Percentiles rank a stretch among this genome's conserved stretches.
Evolutionary conservation across 2,797 vertebrate species (phyloP).

Genomic region (Sylvilagus floridanus): DNA sequence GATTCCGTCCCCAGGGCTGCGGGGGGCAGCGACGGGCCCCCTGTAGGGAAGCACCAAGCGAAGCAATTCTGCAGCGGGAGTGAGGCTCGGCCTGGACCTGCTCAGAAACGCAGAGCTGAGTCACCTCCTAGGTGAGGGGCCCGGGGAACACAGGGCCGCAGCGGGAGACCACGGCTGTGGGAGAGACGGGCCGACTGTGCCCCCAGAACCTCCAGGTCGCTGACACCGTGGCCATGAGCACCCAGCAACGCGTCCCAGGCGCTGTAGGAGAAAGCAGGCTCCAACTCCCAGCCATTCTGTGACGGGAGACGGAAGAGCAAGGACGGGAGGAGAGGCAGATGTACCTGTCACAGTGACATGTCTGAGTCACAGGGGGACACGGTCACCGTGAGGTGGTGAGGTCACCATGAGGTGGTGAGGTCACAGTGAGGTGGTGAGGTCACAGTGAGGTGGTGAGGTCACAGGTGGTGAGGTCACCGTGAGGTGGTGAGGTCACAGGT

Average conservation of each 20-base stretch:
- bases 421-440: neutral
- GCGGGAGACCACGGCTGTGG: neutral
- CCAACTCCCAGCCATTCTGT: neutral
- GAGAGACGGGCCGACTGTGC: too few relatives aligned
- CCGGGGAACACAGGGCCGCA: neutral
- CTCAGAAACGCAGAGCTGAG: neutral
- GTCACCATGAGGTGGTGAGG: neutral
- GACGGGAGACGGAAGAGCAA: too few relatives aligned
- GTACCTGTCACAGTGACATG: neutral
- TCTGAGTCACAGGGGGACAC: neutral
- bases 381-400: neutral
- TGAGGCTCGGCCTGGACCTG: neutral
- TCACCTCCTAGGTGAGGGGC: neutral
- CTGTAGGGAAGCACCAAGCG: neutral
- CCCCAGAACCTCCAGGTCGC: neutral
- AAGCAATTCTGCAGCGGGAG: neutral
- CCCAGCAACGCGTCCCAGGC: too few relatives aligned
- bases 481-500: neutral
- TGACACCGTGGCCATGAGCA: neutral
- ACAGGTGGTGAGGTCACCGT: too few relatives aligned
- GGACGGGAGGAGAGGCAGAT: neutral
- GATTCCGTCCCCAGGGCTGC: neutral
- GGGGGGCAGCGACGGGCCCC: neutral
- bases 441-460: neutral
- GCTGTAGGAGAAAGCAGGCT: neutral